A percentile compares a stretch with the other conserved stretches of the same genome.
phyloP scores from a whole-genome alignment of 2,888 invertebrate species.

The Ditylenchus weischeri region DNA sequence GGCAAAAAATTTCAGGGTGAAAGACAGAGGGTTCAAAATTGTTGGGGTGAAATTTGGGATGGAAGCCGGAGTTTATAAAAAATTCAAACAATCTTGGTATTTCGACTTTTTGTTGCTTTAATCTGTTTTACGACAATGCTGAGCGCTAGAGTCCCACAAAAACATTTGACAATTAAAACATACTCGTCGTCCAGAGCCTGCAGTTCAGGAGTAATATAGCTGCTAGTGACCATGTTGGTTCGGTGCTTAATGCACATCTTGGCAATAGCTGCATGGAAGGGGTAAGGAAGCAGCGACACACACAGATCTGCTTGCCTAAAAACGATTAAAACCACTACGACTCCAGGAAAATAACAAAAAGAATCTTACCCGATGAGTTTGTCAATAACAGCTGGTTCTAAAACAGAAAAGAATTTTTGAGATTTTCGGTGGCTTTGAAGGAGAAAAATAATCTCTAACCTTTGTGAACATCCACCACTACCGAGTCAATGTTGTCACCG shows the following conservation, averaged over 20 bases:
- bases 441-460: no score
- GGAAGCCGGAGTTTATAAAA: no score
- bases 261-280: slow-evolving; percentile 80
- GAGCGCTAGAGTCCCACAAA: no score
- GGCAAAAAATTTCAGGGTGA: no score
- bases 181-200: slow-evolving; percentile 62
- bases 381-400: slow-evolving; percentile 68
- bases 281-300: slow-evolving; percentile 79
- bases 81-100: no score
- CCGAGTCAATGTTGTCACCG: slow-evolving; percentile 71
- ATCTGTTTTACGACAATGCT: no score
- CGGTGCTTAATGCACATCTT: slow-evolving; percentile 79
- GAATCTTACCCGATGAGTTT: slow-evolving; percentile 68
- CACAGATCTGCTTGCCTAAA: slow-evolving; percentile 65
- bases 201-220: slow-evolving; percentile 83
- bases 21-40: no score
- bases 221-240: slow-evolving; percentile 92
- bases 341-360: neutral
- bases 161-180: slow-evolving; percentile 16
- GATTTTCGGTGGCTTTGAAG: no score
- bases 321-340: neutral
- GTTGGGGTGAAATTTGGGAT: no score
- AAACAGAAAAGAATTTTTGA: no score
- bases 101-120: no score
- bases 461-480: slow-evolving; percentile 75